Base-by-base conservation (phyloP, 2,888 invertebrate species). In the Liodrosophila aerea region DNA sequence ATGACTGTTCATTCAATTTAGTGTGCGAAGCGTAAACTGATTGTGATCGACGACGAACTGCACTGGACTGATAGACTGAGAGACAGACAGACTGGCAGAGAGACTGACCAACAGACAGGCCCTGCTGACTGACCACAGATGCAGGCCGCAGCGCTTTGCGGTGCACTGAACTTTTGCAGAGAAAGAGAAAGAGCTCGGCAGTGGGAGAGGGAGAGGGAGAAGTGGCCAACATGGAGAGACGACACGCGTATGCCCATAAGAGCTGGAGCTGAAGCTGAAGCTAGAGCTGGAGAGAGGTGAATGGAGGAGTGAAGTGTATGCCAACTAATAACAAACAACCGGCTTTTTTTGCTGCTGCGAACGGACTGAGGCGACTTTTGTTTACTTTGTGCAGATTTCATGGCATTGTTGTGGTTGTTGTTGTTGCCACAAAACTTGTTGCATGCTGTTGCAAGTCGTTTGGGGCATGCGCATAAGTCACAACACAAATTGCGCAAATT, bases 401-500 rank as follows among this genome's bases (percentile, higher is more conserved):
- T 22, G 22, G 22, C 22, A 22, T 22, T 34, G 11, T 29, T 47
- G 43, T 11, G 15, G 18, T 67, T 45, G 41, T 30, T 29, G 33
- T 62, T 64, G 52, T 51, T 64, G 65, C 64, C 64, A 40, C 68
- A 57, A 64, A 77, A 65, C 75, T 63, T 64, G 75, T 78, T 72
- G 74, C 43, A 13, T 54, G 44, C 39, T 52, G 50, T 30, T 58
- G 53, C 30, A 54, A 44, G 45, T 56, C 34, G 29, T 56, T 54
- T 61, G 69, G 70, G 74, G 77, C 67, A 70, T 84, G 73, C 65
- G 81, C 82, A 76, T 70, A 78, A 84, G 85, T 81, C 85, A 76
- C 85, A 76, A 50, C 73, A 63, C 68, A 85, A 81, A 85, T 81
- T 85, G 83, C 66, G 65, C 76, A 66, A 75, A 85, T 81, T 85